Conservation (phyloP, 2,113 vertebrate genomes). For the Cettia cetti region DNA sequence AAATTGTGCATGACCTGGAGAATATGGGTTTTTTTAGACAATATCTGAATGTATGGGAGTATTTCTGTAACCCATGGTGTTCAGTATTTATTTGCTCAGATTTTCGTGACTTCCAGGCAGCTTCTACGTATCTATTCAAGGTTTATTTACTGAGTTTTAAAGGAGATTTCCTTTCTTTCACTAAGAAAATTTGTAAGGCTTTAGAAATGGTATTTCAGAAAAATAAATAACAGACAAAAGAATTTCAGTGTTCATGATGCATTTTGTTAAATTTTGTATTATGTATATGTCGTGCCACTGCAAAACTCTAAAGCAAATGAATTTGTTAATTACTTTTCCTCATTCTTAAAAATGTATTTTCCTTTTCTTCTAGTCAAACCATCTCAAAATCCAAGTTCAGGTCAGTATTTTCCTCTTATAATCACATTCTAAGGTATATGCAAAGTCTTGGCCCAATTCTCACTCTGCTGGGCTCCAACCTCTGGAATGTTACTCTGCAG, state of each 20-base stretch:
- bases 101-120: not conserved
- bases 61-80: not conserved
- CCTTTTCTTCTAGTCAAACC: conserved; percentile 87
- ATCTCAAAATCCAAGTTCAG: conserved; percentile 99
- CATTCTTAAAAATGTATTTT: conserved; percentile 20
- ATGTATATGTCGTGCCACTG: not conserved
- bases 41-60: not conserved
- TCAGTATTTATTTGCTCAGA: not conserved
- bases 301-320: not conserved
- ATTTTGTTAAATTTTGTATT: not conserved
- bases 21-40: not conserved
- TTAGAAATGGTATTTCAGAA: not conserved
- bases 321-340: not conserved
- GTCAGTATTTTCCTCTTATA: conserved; percentile 77
- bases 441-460: not conserved
- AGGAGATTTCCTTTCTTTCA: not conserved
- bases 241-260: not conserved
- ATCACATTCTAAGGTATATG: not conserved
- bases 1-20: not conserved
- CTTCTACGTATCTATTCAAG: not conserved
- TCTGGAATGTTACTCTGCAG: not conserved
- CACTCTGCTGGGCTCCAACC: not conserved
- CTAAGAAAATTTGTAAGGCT: not conserved
- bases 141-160: not conserved
- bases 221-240: not conserved